These are phyloP conservation scores for Poliocrania exsul DNA, from an alignment of 2,797 vertebrate species.

Conservation along the genomic window DNA sequence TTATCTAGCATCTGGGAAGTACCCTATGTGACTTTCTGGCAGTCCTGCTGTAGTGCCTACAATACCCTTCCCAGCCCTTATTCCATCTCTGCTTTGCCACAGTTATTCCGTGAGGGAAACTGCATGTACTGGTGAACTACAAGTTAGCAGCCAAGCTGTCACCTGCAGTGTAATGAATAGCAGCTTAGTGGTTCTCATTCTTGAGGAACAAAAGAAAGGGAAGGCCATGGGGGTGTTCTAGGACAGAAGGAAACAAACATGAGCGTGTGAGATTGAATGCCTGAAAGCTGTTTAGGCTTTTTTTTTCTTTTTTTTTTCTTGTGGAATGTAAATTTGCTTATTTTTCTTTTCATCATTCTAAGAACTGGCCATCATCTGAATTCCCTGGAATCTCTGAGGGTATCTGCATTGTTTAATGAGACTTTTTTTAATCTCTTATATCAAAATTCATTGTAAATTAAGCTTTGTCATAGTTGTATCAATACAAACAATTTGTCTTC, in stretches of 20 bases:
- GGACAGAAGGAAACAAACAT: neutral
- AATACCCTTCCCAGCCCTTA: neutral
- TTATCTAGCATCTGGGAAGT: neutral
- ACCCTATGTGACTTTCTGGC: neutral
- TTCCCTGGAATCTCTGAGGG: neutral
- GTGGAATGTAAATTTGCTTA: neutral
- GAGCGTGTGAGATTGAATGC: neutral
- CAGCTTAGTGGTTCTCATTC: neutral
- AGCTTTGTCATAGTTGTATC: neutral
- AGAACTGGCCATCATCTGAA: neutral
- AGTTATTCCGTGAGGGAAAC: neutral
- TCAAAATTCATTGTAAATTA: neutral
- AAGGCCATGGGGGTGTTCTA: fast-evolving
- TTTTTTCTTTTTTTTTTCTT: neutral
- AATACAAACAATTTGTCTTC: neutral
- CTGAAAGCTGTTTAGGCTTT: neutral
- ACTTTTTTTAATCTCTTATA: neutral
- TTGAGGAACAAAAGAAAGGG: neutral
- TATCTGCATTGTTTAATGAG: neutral
- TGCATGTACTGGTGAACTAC: neutral
- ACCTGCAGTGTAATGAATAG: neutral
- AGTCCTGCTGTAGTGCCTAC: neutral
- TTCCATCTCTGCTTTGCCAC: neutral
- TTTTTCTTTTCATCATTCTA: neutral
- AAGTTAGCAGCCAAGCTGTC: neutral